phyloP scores from a whole-genome alignment of 2,797 vertebrate species.

The Phoeniculus purpureus region DNA sequence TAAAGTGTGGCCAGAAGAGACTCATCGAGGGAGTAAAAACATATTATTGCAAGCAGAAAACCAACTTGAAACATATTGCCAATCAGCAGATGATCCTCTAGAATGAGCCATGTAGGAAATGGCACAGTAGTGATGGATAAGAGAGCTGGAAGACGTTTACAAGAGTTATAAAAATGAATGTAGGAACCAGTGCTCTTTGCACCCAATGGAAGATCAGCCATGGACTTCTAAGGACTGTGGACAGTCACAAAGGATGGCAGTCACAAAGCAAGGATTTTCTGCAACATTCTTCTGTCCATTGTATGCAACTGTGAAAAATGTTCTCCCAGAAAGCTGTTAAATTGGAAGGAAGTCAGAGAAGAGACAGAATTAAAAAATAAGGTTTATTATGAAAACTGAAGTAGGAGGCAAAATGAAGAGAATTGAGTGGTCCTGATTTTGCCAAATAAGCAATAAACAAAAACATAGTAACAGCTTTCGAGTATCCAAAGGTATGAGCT shows the following conservation, averaged over 20 bases:
- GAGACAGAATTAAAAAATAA: not conserved
- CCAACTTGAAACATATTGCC: not conserved
- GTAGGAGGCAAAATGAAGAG: not conserved
- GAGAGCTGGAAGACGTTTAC: not conserved
- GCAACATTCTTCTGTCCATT: not conserved
- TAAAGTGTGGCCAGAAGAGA: not conserved
- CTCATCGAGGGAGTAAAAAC: not conserved
- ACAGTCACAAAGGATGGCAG: not conserved
- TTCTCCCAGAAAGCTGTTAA: not conserved
- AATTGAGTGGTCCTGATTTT: not conserved
- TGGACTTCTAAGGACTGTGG: not conserved
- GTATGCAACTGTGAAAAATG: not conserved
- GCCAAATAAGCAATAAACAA: not conserved
- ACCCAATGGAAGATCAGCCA: not conserved
- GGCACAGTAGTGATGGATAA: fast-evolving
- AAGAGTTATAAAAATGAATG: not conserved
- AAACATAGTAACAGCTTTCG: not conserved
- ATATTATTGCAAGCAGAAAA: not conserved
- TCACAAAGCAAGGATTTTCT: not conserved
- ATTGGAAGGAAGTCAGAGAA: constrained; percentile 11
- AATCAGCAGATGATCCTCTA: not conserved
- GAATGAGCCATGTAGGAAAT: not conserved
- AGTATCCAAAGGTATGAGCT: not conserved
- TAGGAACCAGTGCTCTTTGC: not conserved
- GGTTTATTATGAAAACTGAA: not conserved